These are phyloP conservation scores for Pilophorus perplexus DNA, from an alignment of 2,888 invertebrate species.

Conservation along the genomic window DNA sequence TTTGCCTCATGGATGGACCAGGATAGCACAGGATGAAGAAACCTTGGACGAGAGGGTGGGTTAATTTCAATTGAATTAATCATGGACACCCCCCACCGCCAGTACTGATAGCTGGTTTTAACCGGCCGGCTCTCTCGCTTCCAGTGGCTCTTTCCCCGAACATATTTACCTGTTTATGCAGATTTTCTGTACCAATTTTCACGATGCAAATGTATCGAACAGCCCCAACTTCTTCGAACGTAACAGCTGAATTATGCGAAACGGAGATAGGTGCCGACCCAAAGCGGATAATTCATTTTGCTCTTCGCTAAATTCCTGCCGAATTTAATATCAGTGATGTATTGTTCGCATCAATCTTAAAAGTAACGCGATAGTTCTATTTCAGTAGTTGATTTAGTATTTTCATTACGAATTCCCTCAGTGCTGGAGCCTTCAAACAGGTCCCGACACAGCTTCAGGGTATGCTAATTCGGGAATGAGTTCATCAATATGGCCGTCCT, in stretches of 20 bases:
- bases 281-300: conserved; percentile 2
- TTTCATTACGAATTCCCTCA: neutral
- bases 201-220: conserved; percentile 30
- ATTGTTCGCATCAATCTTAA: conserved; percentile 6
- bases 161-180: conserved; percentile 41
- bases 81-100: too few species aligned
- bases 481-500: too few species aligned
- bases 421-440: neutral
- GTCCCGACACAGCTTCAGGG: neutral
- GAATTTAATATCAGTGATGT: neutral
- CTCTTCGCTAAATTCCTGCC: too few species aligned
- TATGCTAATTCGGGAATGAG: too few species aligned
- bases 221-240: neutral
- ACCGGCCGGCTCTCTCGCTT: neutral
- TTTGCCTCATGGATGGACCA: conserved; percentile 24
- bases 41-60: conserved; percentile 12
- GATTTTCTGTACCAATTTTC: conserved; percentile 39
- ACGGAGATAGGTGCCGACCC: neutral
- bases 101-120: conserved; percentile 7
- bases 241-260: conserved; percentile 4
- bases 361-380: neutral
- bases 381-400: neutral
- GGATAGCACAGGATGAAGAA: conserved; percentile 22
- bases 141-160: conserved; percentile 26
- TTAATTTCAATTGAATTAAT: conserved; percentile 41